Percentiles rank a stretch among this genome's conserved stretches.
Evolutionary conservation across 2,888 invertebrate genomes (phyloP).

Genomic region (Aphidius colemani): DNA sequence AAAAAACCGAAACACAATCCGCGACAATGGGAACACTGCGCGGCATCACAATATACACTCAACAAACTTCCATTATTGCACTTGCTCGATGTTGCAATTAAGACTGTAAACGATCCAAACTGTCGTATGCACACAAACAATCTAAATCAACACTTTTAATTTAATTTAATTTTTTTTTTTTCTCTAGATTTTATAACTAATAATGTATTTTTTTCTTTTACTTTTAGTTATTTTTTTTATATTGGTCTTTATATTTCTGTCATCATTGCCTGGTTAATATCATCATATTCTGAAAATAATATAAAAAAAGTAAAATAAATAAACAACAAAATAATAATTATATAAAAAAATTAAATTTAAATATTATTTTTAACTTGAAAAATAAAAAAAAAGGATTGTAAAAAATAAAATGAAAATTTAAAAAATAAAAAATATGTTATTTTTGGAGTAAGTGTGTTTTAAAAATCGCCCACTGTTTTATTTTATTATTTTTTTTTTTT

Average conservation of each 20-base stretch:
- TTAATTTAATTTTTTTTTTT: not conserved
- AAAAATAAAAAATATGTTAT: too few species aligned
- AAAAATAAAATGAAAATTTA: too few species aligned
- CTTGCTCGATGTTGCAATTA: slow-evolving; percentile 39
- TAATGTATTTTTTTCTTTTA: too few species aligned
- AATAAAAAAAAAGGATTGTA: too few species aligned
- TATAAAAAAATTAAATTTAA: not conserved
- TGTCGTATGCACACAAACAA: slow-evolving; percentile 4
- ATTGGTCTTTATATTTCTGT: not conserved
- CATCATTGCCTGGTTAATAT: not conserved
- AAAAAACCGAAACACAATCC: slow-evolving; percentile 35
- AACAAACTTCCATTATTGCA: slow-evolving; percentile 45
- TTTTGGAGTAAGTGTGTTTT: too few species aligned
- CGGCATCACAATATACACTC: slow-evolving; percentile 34
- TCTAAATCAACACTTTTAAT: not conserved
- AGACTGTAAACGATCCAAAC: slow-evolving; percentile 31
- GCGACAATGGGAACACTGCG: slow-evolving; percentile 33
- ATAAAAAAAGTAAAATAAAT: not conserved
- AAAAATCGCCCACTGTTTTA: too few species aligned
- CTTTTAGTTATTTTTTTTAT: too few species aligned
- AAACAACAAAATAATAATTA: slow-evolving; percentile 7
- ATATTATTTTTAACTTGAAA: not conserved
- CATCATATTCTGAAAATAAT: not conserved
- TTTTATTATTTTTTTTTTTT: too few species aligned
- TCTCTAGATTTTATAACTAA: not conserved